Evolutionary conservation across 2,797 vertebrate genomes (phyloP).

Genomic region (Rhinella marina): DNA sequence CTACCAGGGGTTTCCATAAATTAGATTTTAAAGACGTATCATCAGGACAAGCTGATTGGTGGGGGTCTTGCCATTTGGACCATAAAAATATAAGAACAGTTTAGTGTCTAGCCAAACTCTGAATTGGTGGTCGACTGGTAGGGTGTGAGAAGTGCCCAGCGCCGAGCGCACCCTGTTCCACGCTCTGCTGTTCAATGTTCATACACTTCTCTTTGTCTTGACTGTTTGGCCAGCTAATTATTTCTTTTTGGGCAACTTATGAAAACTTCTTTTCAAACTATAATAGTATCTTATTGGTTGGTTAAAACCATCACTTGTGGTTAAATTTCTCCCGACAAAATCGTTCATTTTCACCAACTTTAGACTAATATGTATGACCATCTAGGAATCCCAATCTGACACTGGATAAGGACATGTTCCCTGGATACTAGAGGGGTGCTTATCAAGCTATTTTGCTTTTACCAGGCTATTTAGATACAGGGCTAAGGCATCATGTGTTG

Average conservation of each 20-base stretch:
- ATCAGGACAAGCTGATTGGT: background rate
- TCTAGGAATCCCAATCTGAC: background rate
- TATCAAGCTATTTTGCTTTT: background rate
- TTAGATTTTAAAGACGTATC: background rate
- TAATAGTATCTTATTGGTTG: no score
- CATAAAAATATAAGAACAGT: background rate
- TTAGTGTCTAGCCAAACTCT: background rate
- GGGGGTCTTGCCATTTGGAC: background rate
- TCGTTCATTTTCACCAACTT: no score
- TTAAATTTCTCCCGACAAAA: no score
- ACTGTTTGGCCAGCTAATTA: no score
- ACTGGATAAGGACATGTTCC: background rate
- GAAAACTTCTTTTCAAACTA: no score
- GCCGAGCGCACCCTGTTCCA: background rate
- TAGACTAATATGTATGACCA: no score
- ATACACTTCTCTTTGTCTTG: background rate
- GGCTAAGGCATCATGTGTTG: background rate
- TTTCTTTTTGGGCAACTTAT: no score
- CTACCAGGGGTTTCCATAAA: constrained; percentile 3
- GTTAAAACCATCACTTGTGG: no score
- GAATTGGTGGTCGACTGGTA: background rate
- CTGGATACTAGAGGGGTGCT: background rate
- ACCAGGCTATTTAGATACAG: background rate
- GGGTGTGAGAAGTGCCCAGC: no score
- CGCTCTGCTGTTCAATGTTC: background rate